Conservation (phyloP, 2,113 vertebrate genomes). For the Stigmatopora argus region DNA sequence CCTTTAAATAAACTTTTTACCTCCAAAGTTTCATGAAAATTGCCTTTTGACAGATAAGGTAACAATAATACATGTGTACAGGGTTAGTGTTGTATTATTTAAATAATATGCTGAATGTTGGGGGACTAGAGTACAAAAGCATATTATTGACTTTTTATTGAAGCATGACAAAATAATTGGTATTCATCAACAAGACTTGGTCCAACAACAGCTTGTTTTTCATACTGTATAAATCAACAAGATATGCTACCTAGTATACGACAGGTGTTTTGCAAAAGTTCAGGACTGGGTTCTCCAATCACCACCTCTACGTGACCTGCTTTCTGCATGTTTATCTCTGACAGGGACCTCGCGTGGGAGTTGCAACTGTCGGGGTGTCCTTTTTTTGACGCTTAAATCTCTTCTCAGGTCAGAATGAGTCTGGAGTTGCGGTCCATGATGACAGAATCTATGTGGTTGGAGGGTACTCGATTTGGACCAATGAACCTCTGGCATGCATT, state of each 20-base stretch:
- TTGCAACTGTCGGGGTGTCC: constrained; percentile 28
- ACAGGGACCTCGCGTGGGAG: constrained; percentile 22
- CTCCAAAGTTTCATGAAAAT: too few species aligned
- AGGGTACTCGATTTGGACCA: constrained; percentile 98
- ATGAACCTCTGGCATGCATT: constrained; percentile 95
- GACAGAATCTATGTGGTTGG: constrained; percentile 96
- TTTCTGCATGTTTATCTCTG: constrained; percentile 28
- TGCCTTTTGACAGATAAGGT: too few species aligned
- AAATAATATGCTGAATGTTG: too few species aligned
- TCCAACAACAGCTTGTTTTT: background rate
- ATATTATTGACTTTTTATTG: too few species aligned
- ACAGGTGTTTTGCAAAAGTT: constrained; percentile 28
- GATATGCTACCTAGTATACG: background rate
- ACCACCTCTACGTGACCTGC: constrained; percentile 6
- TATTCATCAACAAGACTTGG: background rate
- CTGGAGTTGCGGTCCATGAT: constrained; percentile 89
- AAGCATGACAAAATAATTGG: background rate
- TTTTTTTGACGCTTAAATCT: constrained; percentile 26
- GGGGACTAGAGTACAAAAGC: too few species aligned
- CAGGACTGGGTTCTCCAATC: constrained; percentile 11
- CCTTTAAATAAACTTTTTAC: too few species aligned
- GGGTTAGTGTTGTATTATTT: too few species aligned
- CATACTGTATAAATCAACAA: background rate
- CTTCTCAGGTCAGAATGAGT: constrained; percentile 90
- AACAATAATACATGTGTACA: too few species aligned